Evolutionary conservation across 2,888 invertebrate genomes (phyloP).

Genomic region (Drepana falcataria): DNA sequence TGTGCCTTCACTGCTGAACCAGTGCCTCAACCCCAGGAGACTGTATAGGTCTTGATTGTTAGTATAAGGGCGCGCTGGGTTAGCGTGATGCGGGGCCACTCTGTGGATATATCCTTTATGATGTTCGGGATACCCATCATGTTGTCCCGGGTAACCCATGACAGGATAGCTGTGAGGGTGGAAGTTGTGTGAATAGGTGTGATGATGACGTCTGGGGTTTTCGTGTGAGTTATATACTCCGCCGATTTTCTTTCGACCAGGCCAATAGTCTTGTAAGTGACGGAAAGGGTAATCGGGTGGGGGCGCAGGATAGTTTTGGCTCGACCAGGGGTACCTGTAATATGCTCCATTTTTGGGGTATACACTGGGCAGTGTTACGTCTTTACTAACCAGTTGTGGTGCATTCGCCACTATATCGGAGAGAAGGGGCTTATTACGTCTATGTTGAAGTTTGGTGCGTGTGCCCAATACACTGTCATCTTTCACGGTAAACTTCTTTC

Average conservation of each 20-base stretch:
- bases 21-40: constrained; percentile 67
- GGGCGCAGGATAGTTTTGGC: constrained; percentile 53
- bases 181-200: constrained; percentile 61
- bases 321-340: constrained; percentile 66
- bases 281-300: constrained; percentile 67
- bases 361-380: constrained; percentile 20
- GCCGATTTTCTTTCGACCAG: constrained; percentile 53
- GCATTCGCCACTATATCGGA: constrained; percentile 28
- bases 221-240: constrained; percentile 64
- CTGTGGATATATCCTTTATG: constrained; percentile 50
- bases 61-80: constrained; percentile 43
- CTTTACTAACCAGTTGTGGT: constrained; percentile 21
- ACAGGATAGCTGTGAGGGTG: constrained; percentile 50
- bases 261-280: constrained; percentile 71
- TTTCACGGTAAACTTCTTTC: constrained; percentile 44
- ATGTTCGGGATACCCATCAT: constrained; percentile 46
- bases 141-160: constrained; percentile 36
- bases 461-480: constrained; percentile 66
- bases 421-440: constrained; percentile 57
- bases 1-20: constrained; percentile 69
- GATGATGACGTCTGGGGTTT: constrained; percentile 68
- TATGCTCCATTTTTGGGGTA: constrained; percentile 45
- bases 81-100: constrained; percentile 41
- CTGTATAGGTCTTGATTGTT: constrained; percentile 66
- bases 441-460: constrained; percentile 65